Conservation (phyloP, 1,140 invertebrate genomes). For the Megalonaias nervosa region DNA sequence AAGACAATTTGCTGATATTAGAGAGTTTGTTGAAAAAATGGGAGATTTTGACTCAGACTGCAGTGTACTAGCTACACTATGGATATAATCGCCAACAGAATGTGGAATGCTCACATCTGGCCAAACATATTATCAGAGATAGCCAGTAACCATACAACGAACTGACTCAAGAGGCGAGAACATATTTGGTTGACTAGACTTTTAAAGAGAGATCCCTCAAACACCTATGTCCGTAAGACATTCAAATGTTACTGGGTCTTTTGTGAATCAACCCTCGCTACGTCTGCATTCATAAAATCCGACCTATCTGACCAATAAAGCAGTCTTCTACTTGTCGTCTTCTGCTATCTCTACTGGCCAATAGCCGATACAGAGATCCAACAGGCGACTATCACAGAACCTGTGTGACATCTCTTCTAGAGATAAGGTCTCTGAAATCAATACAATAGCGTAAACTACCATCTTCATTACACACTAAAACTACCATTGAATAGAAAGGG, state of each 20-base stretch:
- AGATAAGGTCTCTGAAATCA: neutral
- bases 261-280: conserved; percentile 71
- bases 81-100: no score
- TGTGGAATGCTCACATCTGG: no score
- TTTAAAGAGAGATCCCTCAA: no score
- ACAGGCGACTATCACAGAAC: conserved; percentile 16
- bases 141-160: no score
- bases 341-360: conserved; percentile 24
- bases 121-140: no score
- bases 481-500: conserved; percentile 7
- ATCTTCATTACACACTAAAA: conserved; percentile 9
- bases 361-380: conserved; percentile 34
- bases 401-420: conserved; percentile 9
- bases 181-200: no score
- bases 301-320: neutral
- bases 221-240: conserved; percentile 58
- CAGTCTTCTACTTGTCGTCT: conserved; percentile 9
- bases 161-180: no score
- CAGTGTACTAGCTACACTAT: no score
- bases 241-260: conserved; percentile 67
- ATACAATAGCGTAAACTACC: neutral
- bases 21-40: no score
- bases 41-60: no score
- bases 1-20: no score
- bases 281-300: conserved; percentile 54